A percentile compares a stretch with the other conserved stretches of the same genome.
Conservation (phyloP, 2,113 vertebrate genomes). For the Eudyptes chrysolophus region DNA sequence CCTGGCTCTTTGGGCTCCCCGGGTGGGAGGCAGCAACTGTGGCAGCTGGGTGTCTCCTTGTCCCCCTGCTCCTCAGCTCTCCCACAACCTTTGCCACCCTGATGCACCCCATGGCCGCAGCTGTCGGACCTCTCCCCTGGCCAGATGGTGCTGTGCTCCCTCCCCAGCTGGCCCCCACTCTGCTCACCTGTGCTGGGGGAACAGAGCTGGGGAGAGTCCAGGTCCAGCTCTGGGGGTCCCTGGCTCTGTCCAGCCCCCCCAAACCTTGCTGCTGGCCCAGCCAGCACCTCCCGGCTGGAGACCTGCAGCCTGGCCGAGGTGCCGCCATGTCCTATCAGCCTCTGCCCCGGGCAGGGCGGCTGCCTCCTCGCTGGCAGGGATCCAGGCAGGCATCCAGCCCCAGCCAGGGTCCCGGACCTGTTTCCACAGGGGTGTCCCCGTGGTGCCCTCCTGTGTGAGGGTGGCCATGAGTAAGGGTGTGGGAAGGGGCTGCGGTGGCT, state of each 20-base stretch:
- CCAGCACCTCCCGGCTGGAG: neutral
- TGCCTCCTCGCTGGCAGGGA: fast-evolving
- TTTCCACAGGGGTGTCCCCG: neutral
- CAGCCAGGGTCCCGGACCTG: fast-evolving
- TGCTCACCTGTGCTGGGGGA: fast-evolving
- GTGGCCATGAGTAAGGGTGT: neutral
- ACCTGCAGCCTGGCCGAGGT: neutral
- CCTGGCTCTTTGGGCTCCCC: neutral
- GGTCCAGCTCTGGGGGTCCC: neutral
- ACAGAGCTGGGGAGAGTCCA: fast-evolving
- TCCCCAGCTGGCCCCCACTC: neutral
- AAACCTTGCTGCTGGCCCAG: neutral
- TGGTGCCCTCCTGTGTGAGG: fast-evolving
- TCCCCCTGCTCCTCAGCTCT: neutral
- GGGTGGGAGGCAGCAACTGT: neutral
- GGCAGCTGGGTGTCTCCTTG: neutral
- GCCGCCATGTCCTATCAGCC: fast-evolving
- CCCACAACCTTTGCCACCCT: neutral
- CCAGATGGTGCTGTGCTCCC: neutral
- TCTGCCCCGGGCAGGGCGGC: neutral
- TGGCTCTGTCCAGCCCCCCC: neutral
- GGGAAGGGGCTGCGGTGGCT: neutral
- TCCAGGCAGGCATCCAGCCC: fast-evolving
- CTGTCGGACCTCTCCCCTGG: neutral
- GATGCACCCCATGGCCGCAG: fast-evolving